phyloP scores from a whole-genome alignment of 2,888 invertebrate species.

The Cryptophagus acutangulus region DNA sequence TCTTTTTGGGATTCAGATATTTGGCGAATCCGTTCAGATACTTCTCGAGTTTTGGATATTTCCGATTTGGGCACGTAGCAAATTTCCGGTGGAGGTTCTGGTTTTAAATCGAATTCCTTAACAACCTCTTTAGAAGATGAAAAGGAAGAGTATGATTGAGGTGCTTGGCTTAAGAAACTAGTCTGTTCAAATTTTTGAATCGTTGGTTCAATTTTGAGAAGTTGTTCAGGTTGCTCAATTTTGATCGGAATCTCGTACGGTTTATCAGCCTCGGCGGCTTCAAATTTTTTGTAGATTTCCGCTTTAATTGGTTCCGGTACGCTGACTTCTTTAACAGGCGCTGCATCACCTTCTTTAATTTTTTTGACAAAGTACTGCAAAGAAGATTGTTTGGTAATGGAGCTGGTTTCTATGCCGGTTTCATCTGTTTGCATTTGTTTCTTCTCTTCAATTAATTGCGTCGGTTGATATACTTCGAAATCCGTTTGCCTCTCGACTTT shows the following conservation, averaged over 20 bases:
- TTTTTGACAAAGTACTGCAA: slow-evolving; percentile 63
- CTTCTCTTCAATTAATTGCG: slow-evolving; percentile 27
- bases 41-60: slow-evolving; percentile 44
- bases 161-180: slow-evolving; percentile 14
- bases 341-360: slow-evolving; percentile 51
- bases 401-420: slow-evolving; percentile 52
- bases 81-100: slow-evolving; percentile 68
- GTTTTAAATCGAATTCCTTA: slow-evolving; percentile 54
- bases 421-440: slow-evolving; percentile 33
- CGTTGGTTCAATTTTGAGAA: too few species aligned
- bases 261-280: slow-evolving; percentile 26
- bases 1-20: slow-evolving; percentile 56
- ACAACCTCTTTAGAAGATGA: slow-evolving; percentile 32
- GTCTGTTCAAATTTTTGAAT: slow-evolving; percentile 14
- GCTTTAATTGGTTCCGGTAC: slow-evolving; percentile 40
- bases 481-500: slow-evolving; percentile 32
- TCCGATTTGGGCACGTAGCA: slow-evolving; percentile 55
- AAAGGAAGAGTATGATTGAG: slow-evolving; percentile 23
- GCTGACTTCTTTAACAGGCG: slow-evolving; percentile 43
- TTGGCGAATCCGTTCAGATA: slow-evolving; percentile 57
- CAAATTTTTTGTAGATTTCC: slow-evolving; percentile 48
- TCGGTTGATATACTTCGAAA: slow-evolving; percentile 30
- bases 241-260: slow-evolving; percentile 35
- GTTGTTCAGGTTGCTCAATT: too few species aligned
- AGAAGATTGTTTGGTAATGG: slow-evolving; percentile 61